Evolutionary conservation across 2,797 vertebrate genomes (phyloP).

Genomic region (Xiphorhynchus erythropygius): DNA sequence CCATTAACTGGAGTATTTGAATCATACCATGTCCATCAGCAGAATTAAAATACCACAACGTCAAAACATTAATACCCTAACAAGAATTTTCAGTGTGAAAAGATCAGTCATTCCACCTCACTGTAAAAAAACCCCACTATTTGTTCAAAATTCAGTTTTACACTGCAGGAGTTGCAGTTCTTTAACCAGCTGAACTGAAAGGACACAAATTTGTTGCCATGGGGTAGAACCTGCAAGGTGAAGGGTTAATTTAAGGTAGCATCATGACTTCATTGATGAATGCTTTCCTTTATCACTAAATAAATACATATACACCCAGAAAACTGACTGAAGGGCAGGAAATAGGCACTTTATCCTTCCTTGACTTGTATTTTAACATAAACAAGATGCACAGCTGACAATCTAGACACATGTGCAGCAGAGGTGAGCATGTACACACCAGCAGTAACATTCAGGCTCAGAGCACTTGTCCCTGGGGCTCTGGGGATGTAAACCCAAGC

Average conservation of each 20-base stretch:
- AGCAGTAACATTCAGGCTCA: neutral
- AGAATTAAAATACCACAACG: neutral
- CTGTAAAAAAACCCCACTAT: neutral
- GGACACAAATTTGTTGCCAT: neutral
- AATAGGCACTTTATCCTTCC: neutral
- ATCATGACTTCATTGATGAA: neutral
- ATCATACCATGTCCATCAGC: neutral
- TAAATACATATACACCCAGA: fast-evolving
- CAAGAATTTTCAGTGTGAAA: neutral
- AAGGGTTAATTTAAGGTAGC: neutral
- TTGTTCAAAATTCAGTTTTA: neutral
- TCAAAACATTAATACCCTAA: neutral
- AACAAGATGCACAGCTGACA: neutral
- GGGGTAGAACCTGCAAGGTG: neutral
- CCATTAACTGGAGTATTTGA: neutral
- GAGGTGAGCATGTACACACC: neutral
- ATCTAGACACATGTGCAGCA: neutral
- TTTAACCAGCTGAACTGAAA: neutral
- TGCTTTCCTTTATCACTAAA: neutral
- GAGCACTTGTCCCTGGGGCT: neutral
- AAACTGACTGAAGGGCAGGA: neutral
- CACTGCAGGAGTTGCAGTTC: neutral
- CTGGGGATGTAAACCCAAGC: neutral
- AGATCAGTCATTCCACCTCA: neutral
- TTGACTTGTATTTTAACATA: neutral